These are phyloP conservation scores for Vireo griseus DNA, from an alignment of 2,797 vertebrate species.

Conservation along the genomic window DNA sequence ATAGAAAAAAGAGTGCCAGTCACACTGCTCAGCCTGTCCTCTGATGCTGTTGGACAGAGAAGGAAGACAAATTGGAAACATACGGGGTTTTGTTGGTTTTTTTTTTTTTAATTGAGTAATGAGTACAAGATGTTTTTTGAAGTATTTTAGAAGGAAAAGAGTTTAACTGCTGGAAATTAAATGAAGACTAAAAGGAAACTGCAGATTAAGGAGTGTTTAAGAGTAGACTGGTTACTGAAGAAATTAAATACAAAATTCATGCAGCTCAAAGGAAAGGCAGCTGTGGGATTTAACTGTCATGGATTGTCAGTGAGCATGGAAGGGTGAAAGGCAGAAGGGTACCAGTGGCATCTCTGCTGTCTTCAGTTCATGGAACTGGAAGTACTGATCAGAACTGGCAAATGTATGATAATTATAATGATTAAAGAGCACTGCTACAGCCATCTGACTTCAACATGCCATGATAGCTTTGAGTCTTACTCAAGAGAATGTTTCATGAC, in stretches of 20 bases:
- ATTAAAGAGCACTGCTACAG: neutral
- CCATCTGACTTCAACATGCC: neutral
- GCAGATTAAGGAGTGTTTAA: neutral
- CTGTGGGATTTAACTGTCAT: neutral
- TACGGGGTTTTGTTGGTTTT: neutral
- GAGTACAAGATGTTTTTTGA: neutral
- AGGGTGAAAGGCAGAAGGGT: neutral
- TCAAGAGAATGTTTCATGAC: neutral
- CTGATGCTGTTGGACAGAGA: neutral
- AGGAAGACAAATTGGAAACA: neutral
- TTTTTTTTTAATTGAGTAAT: neutral
- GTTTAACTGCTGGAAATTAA: neutral
- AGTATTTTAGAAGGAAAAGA: neutral
- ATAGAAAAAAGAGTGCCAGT: neutral
- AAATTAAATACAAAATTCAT: neutral
- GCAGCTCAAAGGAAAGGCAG: neutral
- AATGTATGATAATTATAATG: neutral
- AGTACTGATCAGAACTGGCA: neutral
- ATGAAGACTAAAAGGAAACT: neutral
- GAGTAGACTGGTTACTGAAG: neutral
- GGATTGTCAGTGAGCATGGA: neutral
- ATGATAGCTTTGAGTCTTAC: neutral
- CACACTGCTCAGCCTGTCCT: neutral
- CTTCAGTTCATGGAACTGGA: neutral
- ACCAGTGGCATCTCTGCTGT: neutral